Conservation (phyloP, 2,888 invertebrate species). For the Tinea trinotella region DNA sequence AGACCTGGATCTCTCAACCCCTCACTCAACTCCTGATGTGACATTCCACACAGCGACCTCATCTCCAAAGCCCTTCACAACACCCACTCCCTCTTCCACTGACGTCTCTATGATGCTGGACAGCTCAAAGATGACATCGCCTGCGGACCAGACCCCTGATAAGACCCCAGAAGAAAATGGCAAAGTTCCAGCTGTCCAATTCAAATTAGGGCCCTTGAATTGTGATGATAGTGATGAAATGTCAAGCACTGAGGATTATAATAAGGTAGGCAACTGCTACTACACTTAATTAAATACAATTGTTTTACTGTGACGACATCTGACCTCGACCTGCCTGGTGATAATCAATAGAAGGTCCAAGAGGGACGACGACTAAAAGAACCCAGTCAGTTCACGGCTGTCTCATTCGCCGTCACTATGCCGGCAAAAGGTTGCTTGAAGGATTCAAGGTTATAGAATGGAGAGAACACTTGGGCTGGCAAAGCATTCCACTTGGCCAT, state of each 20-base stretch:
- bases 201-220: conserved; percentile 46
- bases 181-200: conserved; percentile 25
- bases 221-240: conserved; percentile 72
- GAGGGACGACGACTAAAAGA: too few species aligned
- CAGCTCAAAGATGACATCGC: conserved; percentile 20
- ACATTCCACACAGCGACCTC: conserved; percentile 84
- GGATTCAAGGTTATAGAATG: too few species aligned
- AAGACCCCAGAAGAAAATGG: conserved; percentile 25
- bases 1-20: conserved; percentile 69
- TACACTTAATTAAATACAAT: too few species aligned
- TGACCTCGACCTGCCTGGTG: too few species aligned
- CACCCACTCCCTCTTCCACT: conserved; percentile 30
- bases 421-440: too few species aligned
- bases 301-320: too few species aligned
- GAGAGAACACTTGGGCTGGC: too few species aligned
- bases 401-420: too few species aligned
- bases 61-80: conserved; percentile 38
- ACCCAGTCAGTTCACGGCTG: too few species aligned
- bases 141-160: conserved; percentile 22
- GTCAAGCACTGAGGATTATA: conserved; percentile 74
- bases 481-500: too few species aligned
- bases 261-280: conserved; percentile 46
- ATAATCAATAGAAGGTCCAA: too few species aligned
- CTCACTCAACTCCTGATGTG: conserved; percentile 66
- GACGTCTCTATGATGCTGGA: conserved; percentile 24